These are phyloP conservation scores for Loriculus beryllinus DNA, from an alignment of 2,797 vertebrate species.

Conservation along the genomic window DNA sequence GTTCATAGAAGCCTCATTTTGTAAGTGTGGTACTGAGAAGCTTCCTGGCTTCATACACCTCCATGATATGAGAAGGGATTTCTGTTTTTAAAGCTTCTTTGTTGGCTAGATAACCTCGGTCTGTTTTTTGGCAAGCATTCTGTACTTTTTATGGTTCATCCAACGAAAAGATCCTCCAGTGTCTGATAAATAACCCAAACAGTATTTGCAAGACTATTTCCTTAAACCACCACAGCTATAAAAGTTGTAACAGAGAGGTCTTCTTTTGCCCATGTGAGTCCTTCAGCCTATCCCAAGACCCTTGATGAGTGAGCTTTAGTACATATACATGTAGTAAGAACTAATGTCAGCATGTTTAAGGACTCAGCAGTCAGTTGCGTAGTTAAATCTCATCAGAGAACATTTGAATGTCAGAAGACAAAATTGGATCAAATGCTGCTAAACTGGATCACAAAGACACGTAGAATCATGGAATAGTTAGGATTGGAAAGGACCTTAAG, in stretches of 20 bases:
- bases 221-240: background rate
- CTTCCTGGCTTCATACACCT: background rate
- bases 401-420: background rate
- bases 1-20: background rate
- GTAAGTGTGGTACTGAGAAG: background rate
- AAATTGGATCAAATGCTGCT: background rate
- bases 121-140: background rate
- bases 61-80: background rate
- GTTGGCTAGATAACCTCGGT: background rate
- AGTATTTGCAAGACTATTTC: background rate
- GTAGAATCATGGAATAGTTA: too few species aligned
- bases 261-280: background rate
- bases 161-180: background rate
- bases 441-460: fast-evolving
- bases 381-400: background rate
- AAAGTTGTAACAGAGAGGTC: background rate
- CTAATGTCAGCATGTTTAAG: background rate
- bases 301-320: background rate
- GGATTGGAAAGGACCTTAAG: too few species aligned
- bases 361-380: background rate
- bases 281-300: background rate
- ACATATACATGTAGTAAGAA: background rate
- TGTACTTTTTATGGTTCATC: background rate
- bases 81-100: background rate
- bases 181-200: background rate